Conservation (phyloP, 2,888 invertebrate species). For the Oxycera nigricornis region DNA sequence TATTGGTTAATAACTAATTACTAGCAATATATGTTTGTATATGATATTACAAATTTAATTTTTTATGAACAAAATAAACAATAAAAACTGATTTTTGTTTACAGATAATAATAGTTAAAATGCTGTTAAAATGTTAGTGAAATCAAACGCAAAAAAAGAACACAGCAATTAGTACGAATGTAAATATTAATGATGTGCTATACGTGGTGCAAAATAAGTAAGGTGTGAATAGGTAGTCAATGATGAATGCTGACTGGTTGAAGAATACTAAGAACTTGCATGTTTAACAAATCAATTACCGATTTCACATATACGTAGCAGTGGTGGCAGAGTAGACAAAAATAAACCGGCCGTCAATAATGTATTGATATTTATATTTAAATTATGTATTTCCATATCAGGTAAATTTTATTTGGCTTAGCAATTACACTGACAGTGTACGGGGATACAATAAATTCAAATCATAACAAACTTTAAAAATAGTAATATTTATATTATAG, state of each 20-base stretch:
- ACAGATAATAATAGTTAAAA: no score
- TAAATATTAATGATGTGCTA: neutral
- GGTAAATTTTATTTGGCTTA: neutral
- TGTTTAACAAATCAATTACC: slow-evolving; percentile 48
- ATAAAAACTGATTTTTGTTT: no score
- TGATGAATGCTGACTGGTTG: slow-evolving; percentile 50
- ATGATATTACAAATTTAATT: no score
- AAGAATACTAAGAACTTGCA: slow-evolving; percentile 40
- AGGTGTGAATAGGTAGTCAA: slow-evolving; percentile 16
- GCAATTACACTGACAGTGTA: neutral
- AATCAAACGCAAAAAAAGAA: no score
- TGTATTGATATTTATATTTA: neutral
- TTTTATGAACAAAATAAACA: no score
- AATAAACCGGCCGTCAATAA: neutral
- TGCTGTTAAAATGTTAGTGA: no score
- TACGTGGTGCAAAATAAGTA: slow-evolving; percentile 25
- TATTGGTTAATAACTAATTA: no score
- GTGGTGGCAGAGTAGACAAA: slow-evolving; percentile 23
- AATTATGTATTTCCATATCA: neutral
- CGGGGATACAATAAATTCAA: slow-evolving; percentile 1
- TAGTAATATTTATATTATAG: no score
- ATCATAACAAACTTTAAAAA: no score
- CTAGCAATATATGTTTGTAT: no score
- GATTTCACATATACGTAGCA: slow-evolving; percentile 44
- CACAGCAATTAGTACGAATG: no score